phyloP scores from a whole-genome alignment of 1,140 invertebrate genomes.

The Psilanteris sp. region DNA sequence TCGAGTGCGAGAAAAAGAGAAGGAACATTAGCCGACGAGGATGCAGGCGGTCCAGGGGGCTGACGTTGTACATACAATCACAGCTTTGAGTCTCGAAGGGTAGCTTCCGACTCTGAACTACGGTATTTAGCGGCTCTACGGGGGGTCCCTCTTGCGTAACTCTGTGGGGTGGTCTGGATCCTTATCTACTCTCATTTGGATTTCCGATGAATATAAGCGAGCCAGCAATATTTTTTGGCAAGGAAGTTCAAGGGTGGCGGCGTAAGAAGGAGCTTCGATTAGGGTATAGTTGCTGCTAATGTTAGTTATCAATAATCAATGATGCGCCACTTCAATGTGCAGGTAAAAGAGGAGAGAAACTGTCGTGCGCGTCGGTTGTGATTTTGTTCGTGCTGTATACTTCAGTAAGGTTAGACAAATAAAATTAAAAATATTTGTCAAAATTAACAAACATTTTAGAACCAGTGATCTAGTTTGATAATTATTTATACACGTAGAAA shows the following conservation, averaged over 20 bases:
- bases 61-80: constrained; percentile 54
- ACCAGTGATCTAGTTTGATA: too few relatives aligned
- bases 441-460: too few relatives aligned
- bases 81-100: constrained; percentile 60
- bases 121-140: constrained; percentile 66
- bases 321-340: too few relatives aligned
- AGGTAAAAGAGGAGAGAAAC: too few relatives aligned
- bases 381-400: too few relatives aligned
- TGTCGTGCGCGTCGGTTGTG: too few relatives aligned
- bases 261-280: constrained; percentile 5
- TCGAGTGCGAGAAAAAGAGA: constrained; percentile 48
- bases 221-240: constrained; percentile 25
- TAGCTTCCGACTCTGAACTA: constrained; percentile 58
- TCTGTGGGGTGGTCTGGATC: constrained; percentile 42
- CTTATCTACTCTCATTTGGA: constrained; percentile 58
- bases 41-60: constrained; percentile 17
- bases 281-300: neutral
- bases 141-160: constrained; percentile 47
- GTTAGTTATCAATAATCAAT: neutral
- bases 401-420: too few relatives aligned
- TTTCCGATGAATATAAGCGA: constrained; percentile 49
- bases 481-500: too few relatives aligned
- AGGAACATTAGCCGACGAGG: constrained; percentile 9
- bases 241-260: constrained; percentile 3
- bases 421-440: too few relatives aligned